Evolutionary conservation across 2,113 vertebrate genomes (phyloP), one percentile per base, ranked within the genome.

Genomic region (Pseudorasbora parva): DNA sequence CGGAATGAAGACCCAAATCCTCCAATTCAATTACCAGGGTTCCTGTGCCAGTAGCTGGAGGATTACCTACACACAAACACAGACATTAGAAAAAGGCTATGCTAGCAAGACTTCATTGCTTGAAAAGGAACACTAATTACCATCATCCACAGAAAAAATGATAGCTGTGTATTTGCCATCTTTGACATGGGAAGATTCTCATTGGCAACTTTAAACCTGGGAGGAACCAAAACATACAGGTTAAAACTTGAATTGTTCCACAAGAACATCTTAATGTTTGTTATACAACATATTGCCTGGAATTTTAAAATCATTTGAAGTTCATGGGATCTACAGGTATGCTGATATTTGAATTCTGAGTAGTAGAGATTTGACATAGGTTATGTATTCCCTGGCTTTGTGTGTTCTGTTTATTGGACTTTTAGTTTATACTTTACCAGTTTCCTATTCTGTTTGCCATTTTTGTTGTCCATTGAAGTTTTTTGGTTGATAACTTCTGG

Each of bases 161-260:
- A 95, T 75, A 57, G 94, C 95, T 30, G 86, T 93, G 84, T 98
- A 98, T 1, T 91, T 95, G 90, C 79, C 92, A 83, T 97, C 92
- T 87, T 88, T 91, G 73, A 95, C 92, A 0, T 88, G 88, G 0
- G 47, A 43, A 0, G 87, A 69, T 87, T 97, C 97, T 78, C 96
- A 0, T 76, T 94, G 75, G 93, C 91, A 43, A 98, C 90, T 74
- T 90, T 92, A 88, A 97, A 98, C 76, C 97, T 97, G 87, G 9
- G 10, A 25, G 4, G 37, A 49, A 37, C 5, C 25, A 56, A 66
- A 81, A 49, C 51, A 54, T 19, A 54, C 51, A 49, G 47, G 4
- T 49, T 14, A 49, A 49, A 49, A 49, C 47, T 49, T 4, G 47
- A 49, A 49, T 14, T 49, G 47, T 49, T 49, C 12, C 4, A 9